These are phyloP conservation scores for Scyliorhinus canicula DNA, from an alignment of 2,797 vertebrate genomes.

Conservation along the genomic window DNA sequence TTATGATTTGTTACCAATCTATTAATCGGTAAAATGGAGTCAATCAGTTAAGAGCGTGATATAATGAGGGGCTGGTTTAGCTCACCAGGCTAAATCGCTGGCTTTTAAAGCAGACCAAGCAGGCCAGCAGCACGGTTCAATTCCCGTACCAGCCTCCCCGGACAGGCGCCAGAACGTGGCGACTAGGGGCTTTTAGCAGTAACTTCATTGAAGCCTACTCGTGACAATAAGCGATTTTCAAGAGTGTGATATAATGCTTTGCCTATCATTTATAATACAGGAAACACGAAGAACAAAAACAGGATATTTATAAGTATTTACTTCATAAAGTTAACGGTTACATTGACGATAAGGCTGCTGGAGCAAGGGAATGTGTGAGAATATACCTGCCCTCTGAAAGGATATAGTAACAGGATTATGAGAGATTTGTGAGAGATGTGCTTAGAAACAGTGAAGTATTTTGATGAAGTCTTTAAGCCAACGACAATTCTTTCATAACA, in stretches of 20 bases:
- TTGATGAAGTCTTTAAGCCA: background rate
- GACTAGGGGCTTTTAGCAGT: no score
- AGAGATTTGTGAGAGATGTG: background rate
- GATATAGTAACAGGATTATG: background rate
- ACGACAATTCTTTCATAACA: background rate
- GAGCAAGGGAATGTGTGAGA: background rate
- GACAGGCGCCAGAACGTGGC: no score
- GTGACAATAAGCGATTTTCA: no score
- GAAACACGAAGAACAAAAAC: background rate
- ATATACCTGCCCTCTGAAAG: background rate
- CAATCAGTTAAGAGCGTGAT: background rate
- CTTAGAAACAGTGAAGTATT: background rate
- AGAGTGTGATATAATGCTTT: background rate
- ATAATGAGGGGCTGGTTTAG: no score
- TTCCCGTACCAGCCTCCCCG: no score
- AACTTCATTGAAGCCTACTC: no score
- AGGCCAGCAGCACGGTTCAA: no score
- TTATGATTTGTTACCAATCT: background rate
- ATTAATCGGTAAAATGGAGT: background rate
- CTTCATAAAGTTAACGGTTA: background rate
- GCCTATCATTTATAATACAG: background rate
- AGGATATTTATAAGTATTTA: background rate
- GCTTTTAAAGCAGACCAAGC: no score
- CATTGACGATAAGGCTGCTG: background rate
- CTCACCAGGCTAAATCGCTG: no score